Evolutionary conservation across 2,888 invertebrate genomes (phyloP).

Genomic region (Caenorhabditis zanzibari): DNA sequence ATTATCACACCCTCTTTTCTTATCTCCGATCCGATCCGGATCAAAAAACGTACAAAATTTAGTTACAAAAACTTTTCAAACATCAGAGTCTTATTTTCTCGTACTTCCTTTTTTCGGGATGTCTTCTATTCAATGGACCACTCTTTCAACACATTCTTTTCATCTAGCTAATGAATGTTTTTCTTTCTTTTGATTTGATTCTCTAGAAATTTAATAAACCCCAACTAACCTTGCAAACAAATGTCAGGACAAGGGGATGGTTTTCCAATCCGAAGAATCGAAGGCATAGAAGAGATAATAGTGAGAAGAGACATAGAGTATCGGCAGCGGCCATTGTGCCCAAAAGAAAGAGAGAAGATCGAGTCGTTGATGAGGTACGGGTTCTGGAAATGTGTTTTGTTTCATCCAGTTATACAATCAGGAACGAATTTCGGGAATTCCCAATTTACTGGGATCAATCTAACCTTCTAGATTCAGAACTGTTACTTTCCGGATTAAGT

Average conservation of each 20-base stretch:
- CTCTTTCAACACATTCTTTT: slow-evolving; percentile 29
- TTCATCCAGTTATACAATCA: not conserved
- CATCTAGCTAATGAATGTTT: slow-evolving; percentile 55
- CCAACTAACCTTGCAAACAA: slow-evolving; percentile 78
- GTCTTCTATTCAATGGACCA: not conserved
- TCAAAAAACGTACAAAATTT: slow-evolving; percentile 1
- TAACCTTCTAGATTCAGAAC: no score
- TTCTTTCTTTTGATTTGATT: slow-evolving; percentile 5
- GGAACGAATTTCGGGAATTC: no score
- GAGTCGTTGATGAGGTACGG: slow-evolving; percentile 73
- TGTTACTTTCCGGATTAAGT: no score
- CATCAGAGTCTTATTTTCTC: slow-evolving; percentile 15
- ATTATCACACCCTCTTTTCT: not conserved
- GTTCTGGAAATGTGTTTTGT: slow-evolving; percentile 54
- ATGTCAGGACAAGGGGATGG: slow-evolving; percentile 70
- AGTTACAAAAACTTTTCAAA: not conserved
- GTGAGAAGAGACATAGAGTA: slow-evolving; percentile 75
- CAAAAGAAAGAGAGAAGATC: slow-evolving; percentile 78
- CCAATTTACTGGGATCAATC: no score
- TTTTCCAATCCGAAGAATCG: slow-evolving; percentile 73
- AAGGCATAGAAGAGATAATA: slow-evolving; percentile 74
- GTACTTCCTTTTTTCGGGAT: slow-evolving; percentile 45
- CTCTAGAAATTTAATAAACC: slow-evolving; percentile 3
- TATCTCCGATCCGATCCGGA: slow-evolving; percentile 16
- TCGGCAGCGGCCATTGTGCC: slow-evolving; percentile 81